Conservation (phyloP, 1,140 invertebrate genomes). For the Triops longicaudatus region DNA sequence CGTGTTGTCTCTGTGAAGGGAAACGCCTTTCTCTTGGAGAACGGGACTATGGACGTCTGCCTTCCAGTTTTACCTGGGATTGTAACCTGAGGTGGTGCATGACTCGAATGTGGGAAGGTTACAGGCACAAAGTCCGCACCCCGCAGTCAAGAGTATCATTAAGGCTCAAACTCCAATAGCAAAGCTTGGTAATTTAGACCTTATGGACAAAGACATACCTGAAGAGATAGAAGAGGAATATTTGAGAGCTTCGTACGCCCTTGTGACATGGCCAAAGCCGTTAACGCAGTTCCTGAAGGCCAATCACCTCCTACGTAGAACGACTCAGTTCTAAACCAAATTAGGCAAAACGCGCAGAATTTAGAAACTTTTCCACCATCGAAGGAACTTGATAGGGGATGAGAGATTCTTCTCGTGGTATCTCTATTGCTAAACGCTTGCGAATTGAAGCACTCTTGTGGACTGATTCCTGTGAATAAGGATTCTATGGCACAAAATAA, state of each 20-base stretch:
- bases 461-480: too few species aligned
- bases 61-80: neutral
- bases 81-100: neutral
- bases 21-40: neutral
- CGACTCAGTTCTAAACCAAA: neutral
- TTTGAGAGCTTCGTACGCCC: neutral
- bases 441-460: too few species aligned
- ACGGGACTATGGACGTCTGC: slow-evolving; percentile 6
- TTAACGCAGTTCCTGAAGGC: neutral
- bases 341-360: neutral
- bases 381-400: too few species aligned
- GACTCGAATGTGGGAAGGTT: slow-evolving; percentile 1
- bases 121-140: neutral
- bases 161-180: neutral
- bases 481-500: too few species aligned
- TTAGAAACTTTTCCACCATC: neutral
- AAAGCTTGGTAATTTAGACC: neutral
- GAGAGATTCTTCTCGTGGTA: too few species aligned
- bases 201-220: neutral
- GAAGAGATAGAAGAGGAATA: neutral
- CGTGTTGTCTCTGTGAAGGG: slow-evolving; percentile 11
- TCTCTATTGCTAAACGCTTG: too few species aligned
- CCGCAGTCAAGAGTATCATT: neutral
- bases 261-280: neutral
- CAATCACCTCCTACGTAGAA: neutral